These are phyloP conservation scores for Phaetusa simplex DNA, from an alignment of 2,113 vertebrate genomes.

Conservation along the genomic window DNA sequence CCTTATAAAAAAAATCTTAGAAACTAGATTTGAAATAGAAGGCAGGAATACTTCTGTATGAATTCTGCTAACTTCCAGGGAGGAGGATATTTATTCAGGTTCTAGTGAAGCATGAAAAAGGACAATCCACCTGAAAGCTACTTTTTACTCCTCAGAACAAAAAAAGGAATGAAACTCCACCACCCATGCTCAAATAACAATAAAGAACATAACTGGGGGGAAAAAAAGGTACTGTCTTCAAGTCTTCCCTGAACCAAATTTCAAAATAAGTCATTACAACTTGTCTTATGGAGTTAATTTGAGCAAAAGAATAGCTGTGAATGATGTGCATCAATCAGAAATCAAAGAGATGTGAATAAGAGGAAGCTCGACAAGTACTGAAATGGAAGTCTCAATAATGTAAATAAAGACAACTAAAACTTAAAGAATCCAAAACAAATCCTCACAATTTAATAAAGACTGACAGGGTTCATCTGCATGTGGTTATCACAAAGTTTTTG, in stretches of 20 bases:
- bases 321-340: not conserved
- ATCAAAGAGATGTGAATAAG: not conserved
- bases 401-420: not conserved
- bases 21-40: not conserved
- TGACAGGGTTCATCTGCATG: not conserved
- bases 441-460: not conserved
- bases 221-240: not conserved
- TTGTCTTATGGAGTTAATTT: not conserved
- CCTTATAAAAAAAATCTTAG: not conserved
- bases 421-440: not conserved
- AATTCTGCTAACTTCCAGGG: not conserved
- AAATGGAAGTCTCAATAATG: not conserved
- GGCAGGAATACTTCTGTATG: not conserved
- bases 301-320: not conserved
- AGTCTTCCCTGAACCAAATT: not conserved
- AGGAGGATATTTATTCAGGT: not conserved
- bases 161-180: accelerated
- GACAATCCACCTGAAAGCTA: not conserved
- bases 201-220: not conserved
- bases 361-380: not conserved
- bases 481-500: not conserved
- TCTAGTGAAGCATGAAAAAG: not conserved
- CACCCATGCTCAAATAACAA: not conserved
- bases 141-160: not conserved
- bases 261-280: not conserved